Conservation (phyloP, 2,113 vertebrate genomes). For the Cyanoliseus patagonus region DNA sequence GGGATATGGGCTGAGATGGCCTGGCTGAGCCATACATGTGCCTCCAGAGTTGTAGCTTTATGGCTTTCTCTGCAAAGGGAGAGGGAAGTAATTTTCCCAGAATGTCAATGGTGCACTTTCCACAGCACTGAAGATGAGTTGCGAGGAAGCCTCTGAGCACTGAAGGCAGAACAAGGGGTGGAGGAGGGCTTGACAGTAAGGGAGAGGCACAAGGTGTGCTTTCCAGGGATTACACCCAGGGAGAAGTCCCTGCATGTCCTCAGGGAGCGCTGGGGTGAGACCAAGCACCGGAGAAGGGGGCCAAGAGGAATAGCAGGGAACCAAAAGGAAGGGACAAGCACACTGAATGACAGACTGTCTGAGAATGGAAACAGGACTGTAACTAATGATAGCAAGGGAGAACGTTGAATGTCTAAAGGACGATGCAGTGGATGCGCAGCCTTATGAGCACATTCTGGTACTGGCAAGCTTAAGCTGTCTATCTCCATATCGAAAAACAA, state of each 20-base stretch:
- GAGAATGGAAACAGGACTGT: neutral
- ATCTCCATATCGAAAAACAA: neutral
- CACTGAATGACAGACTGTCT: neutral
- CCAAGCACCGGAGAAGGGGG: neutral
- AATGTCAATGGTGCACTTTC: neutral
- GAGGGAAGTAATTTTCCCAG: neutral
- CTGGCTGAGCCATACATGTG: fast-evolving
- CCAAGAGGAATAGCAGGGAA: neutral
- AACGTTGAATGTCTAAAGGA: neutral
- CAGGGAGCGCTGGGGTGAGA: neutral
- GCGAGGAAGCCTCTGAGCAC: neutral
- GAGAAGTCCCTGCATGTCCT: neutral
- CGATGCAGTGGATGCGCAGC: neutral
- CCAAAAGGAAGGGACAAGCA: neutral
- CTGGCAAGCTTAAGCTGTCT: neutral
- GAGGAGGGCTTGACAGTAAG: neutral
- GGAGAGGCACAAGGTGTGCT: fast-evolving
- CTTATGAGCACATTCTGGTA: neutral
- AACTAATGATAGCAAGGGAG: neutral
- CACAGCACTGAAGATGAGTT: neutral
- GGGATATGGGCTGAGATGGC: neutral
- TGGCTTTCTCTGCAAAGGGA: neutral
- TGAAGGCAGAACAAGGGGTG: neutral
- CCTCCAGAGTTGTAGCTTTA: neutral
- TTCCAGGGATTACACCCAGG: neutral